Conservation (phyloP, 2,888 invertebrate species). For the Pseudococcus longispinus region DNA sequence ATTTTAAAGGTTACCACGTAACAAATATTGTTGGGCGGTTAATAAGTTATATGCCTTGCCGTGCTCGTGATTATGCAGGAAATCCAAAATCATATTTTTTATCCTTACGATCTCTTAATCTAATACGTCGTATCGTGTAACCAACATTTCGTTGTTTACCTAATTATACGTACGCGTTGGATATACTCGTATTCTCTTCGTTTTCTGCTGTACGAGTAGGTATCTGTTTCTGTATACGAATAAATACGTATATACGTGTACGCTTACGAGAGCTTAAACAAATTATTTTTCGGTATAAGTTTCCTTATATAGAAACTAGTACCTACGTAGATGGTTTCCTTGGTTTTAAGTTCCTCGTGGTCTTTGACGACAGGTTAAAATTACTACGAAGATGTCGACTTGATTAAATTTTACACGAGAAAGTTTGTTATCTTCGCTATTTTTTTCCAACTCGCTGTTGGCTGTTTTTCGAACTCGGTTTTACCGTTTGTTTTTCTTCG, state of each 20-base stretch:
- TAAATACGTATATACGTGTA: background rate
- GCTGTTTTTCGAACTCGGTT: no score
- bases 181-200: background rate
- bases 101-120: background rate
- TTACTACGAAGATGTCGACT: background rate
- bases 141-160: background rate
- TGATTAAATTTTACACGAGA: background rate
- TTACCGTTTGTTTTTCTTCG: no score
- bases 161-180: background rate
- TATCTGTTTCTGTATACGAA: no score
- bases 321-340: background rate
- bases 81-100: slow-evolving; percentile 9
- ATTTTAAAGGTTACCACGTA: slow-evolving; percentile 16
- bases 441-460: background rate
- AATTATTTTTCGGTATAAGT: background rate
- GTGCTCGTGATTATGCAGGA: background rate
- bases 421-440: background rate
- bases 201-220: no score
- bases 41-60: background rate
- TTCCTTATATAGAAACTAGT: slow-evolving; percentile 15
- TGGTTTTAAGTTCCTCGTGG: background rate
- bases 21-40: slow-evolving; percentile 4
- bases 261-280: background rate
- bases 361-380: background rate
- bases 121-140: background rate